Base-by-base conservation (phyloP, 2,888 invertebrate species). In the Cetonia aurata region DNA sequence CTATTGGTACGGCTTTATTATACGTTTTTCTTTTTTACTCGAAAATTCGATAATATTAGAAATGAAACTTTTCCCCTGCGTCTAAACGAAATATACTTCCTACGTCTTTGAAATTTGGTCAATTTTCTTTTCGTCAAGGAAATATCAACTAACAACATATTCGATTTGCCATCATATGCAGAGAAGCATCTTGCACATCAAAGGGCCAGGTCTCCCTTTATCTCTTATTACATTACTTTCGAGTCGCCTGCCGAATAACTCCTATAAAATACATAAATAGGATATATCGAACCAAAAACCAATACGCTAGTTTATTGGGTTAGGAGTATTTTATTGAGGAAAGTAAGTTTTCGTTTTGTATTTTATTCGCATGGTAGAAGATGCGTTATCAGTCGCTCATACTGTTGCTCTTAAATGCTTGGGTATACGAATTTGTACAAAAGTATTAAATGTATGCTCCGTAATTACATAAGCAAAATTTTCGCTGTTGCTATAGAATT, bases 161-260 rank as follows among this genome's bases (percentile, higher is more conserved):
- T 82, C 82, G 83, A 83, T 83, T 83, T 83, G 76, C 79, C 77
- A 80, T 81, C 81, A 80, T 80, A 81, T 81, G 82, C 81, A 82
- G 80, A 80, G 75, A 76, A 53, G 77, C 79, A 69, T 67, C 53
- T 60, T 37, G 60, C 17, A 60, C 62, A 37, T 69, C 69, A 69
- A 69, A 69, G 69, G 48, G 1, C 52, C 59, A 48, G 33, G 59
- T 15, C 69, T 60, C 69, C 69, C 53, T 59, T 60, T 62, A 71
- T 71, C 73, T 73, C 73, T 73, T 73, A 73, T 73, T 73, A 53
- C 71, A 69, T 73, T 73, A 73, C 68, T 53, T 69, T 60, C 69
- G 69, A 60, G 52, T 60, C 69, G 69, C 69, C 60, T 60, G 67
- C 37, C 57, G 67, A 67, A 56, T 67, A 33, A 60, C 59, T 50